Evolutionary conservation across 2,797 vertebrate genomes (phyloP), one percentile per base, ranked within the genome.

Genomic region (Myotis vivesi): DNA sequence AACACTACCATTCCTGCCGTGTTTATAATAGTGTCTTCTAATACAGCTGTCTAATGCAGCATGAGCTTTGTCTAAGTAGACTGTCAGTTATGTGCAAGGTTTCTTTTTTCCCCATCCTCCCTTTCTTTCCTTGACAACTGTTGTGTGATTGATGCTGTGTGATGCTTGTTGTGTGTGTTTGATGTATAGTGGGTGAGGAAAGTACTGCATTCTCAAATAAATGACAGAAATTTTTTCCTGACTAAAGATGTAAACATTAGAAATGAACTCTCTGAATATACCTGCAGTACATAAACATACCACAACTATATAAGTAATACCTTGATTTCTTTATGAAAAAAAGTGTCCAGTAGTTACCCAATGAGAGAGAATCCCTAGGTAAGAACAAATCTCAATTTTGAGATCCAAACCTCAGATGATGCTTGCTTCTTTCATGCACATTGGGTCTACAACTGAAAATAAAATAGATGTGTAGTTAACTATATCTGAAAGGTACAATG

Each of bases 221-320:
- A 83, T 94, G 64, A 80, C 30, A 90, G 8, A 49, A 79, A 92
- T 62, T 57, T 93, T 20, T 51, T 20, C 68, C 38, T 22, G 76
- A 69, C 11, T 88, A 71, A 95, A 85, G 94, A 96, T 92, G 82
- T 87, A 13, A 59, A 84, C 25, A n/a, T 79, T 71, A 64, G 72
- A 79, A 81, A 77, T 75, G 84, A 87, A 86, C 44, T 88, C 64
- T 84, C 38, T 23, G n/a, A 76, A 69, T 28, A 13, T 49, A 69
- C 16, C 83, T 72, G 17, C 16, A 41, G 25, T 66, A 53, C 59
- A 87, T 88, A 94, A 85, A 80, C 46, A 76, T 38, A 44, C n/a
- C 57, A 41, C 77, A 57, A 23, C 62, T 41, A 6, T 92, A n/a
- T 89, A 92, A 94, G 89, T 23, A 69, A 95, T 79, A 92, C 16